These are phyloP conservation scores for Lithophane ornitopus DNA, from an alignment of 2,888 invertebrate genomes.

Conservation along the genomic window DNA sequence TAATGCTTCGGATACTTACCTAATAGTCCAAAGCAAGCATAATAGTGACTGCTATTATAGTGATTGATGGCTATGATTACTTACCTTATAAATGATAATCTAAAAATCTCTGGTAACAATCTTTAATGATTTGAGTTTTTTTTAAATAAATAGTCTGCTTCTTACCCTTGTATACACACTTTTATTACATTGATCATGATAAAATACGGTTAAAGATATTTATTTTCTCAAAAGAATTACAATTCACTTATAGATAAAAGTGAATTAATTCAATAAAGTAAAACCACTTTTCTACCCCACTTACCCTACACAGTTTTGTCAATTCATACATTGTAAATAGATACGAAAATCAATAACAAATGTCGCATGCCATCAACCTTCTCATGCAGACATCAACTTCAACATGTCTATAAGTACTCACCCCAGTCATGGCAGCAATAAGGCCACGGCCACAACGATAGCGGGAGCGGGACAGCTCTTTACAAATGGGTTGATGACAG, in stretches of 20 bases:
- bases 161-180: background rate
- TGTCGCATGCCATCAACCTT: constrained; percentile 24
- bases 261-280: background rate
- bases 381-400: constrained; percentile 37
- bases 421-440: constrained; percentile 12
- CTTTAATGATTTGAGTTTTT: background rate
- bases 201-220: no score
- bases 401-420: constrained; percentile 25
- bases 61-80: background rate
- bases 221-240: no score
- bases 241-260: no score
- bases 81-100: background rate
- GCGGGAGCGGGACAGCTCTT: background rate
- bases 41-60: background rate
- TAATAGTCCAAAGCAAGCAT: background rate
- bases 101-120: background rate
- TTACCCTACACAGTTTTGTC: background rate
- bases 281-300: background rate
- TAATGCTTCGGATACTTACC: background rate
- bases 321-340: constrained; percentile 18
- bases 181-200: background rate
- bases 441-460: background rate
- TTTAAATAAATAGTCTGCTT: background rate
- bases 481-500: background rate
- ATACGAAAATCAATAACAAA: constrained; percentile 44